These are phyloP conservation scores for Coranthus polyacanthus DNA, from an alignment of 2,797 vertebrate genomes.

Conservation along the genomic window DNA sequence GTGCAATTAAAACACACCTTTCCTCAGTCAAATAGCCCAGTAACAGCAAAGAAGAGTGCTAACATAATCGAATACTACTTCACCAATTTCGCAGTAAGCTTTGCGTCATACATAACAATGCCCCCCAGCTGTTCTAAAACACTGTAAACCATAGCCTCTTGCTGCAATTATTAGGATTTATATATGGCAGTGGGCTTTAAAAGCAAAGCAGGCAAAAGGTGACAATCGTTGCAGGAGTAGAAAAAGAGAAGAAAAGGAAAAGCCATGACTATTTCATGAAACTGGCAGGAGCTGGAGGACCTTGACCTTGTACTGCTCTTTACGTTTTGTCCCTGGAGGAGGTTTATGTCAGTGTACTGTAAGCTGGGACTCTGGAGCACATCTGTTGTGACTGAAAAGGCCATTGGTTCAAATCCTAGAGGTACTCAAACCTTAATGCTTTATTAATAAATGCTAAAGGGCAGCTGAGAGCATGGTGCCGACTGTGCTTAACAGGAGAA, in stretches of 20 bases:
- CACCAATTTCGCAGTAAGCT: too few relatives aligned
- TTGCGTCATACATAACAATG: too few relatives aligned
- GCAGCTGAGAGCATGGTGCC: constrained; percentile 14
- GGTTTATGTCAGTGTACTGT: constrained; percentile 16
- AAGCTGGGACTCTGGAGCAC: constrained; percentile 8
- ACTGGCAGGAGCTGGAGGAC: constrained; percentile 7
- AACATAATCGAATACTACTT: too few relatives aligned
- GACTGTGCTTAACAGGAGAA: constrained; percentile 7
- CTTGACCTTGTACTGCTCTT: constrained; percentile 33
- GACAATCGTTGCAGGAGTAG: not conserved
- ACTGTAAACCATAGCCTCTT: too few relatives aligned
- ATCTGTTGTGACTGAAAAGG: constrained; percentile 35
- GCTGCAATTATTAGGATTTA: too few relatives aligned
- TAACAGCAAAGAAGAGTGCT: too few relatives aligned
- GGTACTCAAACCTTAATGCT: constrained; percentile 38
- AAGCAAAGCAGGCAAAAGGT: not conserved
- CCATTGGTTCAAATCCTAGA: constrained; percentile 24
- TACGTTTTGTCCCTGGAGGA: constrained; percentile 18
- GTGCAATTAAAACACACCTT: too few relatives aligned
- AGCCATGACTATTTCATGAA: constrained; percentile 16
- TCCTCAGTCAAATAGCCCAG: too few relatives aligned
- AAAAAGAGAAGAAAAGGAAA: constrained; percentile 11
- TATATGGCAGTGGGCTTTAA: not conserved
- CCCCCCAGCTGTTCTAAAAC: too few relatives aligned
- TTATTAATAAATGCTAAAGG: constrained; percentile 48